These are phyloP conservation scores for Onthophagus sagittarius DNA, from an alignment of 2,888 invertebrate genomes.

Conservation along the genomic window DNA sequence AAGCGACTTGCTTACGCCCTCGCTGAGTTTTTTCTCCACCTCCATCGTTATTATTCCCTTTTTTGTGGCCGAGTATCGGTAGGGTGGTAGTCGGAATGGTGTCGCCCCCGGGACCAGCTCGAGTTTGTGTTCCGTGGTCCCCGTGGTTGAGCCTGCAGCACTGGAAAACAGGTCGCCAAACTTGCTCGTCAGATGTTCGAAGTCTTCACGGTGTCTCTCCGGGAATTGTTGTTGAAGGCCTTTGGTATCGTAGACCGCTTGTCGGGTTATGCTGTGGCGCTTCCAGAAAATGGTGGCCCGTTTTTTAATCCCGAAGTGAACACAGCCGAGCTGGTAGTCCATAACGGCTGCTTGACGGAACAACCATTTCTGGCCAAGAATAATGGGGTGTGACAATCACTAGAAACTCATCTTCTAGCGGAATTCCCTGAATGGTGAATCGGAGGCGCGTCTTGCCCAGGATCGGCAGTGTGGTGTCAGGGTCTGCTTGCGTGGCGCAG, in stretches of 20 bases:
- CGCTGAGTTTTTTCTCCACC: constrained; percentile 27
- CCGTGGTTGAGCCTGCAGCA: not conserved
- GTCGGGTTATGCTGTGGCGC: constrained; percentile 10
- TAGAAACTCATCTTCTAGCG: not conserved
- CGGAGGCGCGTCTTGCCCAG: not conserved
- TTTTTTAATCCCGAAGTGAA: not conserved
- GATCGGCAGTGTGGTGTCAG: not conserved
- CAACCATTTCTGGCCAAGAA: not conserved
- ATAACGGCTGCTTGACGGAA: not conserved
- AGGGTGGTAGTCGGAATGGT: constrained; percentile 27
- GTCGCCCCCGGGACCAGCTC: too few relatives aligned
- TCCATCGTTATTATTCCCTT: constrained; percentile 25
- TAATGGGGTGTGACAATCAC: not conserved
- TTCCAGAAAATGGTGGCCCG: constrained; percentile 28
- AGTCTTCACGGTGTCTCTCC: not conserved
- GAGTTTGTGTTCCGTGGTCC: too few relatives aligned
- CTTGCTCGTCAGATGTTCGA: not conserved
- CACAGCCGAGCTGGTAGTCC: not conserved
- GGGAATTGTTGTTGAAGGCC: not conserved
- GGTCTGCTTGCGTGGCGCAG: not conserved
- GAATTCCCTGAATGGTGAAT: not conserved
- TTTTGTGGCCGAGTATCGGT: constrained; percentile 27
- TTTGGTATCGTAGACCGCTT: constrained; percentile 14
- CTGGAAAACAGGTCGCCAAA: not conserved
- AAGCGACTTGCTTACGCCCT: constrained; percentile 26